phyloP scores from a whole-genome alignment of 2,797 vertebrate genomes.

The Acomys russatus region DNA sequence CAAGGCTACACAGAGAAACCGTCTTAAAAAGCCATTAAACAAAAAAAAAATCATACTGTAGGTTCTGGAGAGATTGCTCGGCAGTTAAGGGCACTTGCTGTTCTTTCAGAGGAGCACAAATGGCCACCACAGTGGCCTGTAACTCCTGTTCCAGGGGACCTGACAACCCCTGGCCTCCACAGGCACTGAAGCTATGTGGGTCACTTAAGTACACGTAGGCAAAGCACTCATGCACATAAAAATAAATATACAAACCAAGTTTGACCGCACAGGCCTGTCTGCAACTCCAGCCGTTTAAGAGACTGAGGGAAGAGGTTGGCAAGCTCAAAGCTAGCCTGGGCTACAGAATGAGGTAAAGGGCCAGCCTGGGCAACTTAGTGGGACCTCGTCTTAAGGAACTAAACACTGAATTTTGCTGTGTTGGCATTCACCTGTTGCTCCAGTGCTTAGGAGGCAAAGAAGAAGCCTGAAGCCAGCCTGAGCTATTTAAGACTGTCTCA shows the following conservation, averaged over 20 bases:
- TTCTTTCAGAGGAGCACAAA: background rate
- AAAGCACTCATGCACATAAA: background rate
- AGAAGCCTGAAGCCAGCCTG: background rate
- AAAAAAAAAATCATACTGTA: too few relatives aligned
- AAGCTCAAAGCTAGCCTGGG: background rate
- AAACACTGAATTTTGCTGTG: background rate
- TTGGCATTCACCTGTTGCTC: background rate
- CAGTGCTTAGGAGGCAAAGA: background rate
- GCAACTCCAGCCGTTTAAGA: background rate
- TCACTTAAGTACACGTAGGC: background rate
- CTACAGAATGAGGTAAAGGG: background rate
- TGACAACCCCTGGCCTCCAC: background rate
- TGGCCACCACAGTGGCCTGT: background rate
- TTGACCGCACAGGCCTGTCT: background rate
- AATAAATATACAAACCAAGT: background rate
- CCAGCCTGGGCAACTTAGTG: background rate
- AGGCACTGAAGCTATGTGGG: background rate
- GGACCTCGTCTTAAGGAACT: background rate
- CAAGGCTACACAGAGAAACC: too few relatives aligned
- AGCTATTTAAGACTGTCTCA: background rate
- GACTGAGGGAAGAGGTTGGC: background rate
- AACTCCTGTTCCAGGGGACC: background rate
- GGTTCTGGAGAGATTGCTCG: background rate
- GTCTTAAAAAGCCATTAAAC: too few relatives aligned
- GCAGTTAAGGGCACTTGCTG: background rate